Evolutionary conservation across 2,113 vertebrate genomes (phyloP).

Genomic region (Enhydra lutris): DNA sequence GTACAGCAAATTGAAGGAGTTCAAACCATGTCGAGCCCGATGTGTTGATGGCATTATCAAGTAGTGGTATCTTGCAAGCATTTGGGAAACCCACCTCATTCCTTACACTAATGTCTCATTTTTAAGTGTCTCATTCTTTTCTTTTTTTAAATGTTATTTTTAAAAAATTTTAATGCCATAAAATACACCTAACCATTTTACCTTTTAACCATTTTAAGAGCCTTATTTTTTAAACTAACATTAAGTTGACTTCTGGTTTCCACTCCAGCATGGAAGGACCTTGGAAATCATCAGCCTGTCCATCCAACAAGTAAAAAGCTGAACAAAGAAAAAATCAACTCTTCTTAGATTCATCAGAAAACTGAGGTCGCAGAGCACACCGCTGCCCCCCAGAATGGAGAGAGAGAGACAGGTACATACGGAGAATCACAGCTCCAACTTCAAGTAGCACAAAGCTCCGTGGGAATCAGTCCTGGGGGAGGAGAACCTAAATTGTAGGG

Average conservation of each 20-base stretch:
- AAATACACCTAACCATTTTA: neutral
- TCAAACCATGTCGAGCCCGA: neutral
- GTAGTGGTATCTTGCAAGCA: neutral
- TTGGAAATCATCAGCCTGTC: neutral
- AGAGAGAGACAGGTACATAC: neutral
- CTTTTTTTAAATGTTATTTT: neutral
- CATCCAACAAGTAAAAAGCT: neutral
- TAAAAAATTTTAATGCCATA: neutral
- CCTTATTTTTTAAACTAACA: neutral
- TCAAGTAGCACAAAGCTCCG: neutral
- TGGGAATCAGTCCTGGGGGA: neutral
- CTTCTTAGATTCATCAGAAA: neutral
- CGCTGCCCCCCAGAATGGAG: neutral
- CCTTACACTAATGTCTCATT: neutral
- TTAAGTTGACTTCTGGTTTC: neutral
- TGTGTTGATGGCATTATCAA: neutral
- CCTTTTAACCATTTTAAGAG: neutral
- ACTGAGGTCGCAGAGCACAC: neutral
- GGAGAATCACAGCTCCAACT: neutral
- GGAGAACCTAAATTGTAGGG: neutral
- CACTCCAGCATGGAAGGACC: neutral
- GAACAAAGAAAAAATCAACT: neutral
- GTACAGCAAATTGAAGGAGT: neutral
- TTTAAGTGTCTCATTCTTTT: neutral
- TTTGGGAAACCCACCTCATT: constrained; percentile 14